Base-by-base conservation (phyloP, 1,140 invertebrate genomes). In the Pseudobourletiella spinata region DNA sequence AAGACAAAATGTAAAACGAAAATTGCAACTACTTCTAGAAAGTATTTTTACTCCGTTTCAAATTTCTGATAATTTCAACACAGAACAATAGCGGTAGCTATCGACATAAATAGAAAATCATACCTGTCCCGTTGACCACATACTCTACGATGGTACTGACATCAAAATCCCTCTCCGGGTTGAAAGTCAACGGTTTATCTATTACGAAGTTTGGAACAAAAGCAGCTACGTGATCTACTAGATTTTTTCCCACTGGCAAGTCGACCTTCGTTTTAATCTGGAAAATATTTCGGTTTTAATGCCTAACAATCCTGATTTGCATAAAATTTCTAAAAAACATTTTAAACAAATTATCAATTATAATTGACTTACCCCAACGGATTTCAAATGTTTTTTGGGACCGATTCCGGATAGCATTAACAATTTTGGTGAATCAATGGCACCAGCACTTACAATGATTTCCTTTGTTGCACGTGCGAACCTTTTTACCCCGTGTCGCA, bases 361-460 rank as follows among this genome's bases (percentile, higher is more conserved):
- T 28, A 8, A 3, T 32, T 16, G 11, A 26, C 35, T 52, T 58
- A 62, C 64, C 18, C 57, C 48, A 2, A 62, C 24, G 20, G 26
- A 39, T 57, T 65, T 20, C 11, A 69, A 28, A 32, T 69, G 63
- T 8, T 61, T 26, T 26, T 62, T 60, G 22, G 64, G 64, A 3
- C 68, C 68, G 22, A 69, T 66, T 50, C 68, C 68, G 42, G 62
- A 65, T 1, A 63, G 46, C 64, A 69, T 66, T 8, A 69, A 25
- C 2, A 92, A 66, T 67, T 89, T 86, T 0, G 87, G 84, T 0
- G 83, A 84, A 63, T 86, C 86, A 1, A 89, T 83, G 0, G 86
- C 80, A 1, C 87, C 88, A 0, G 82, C 86, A 24, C 83, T 83
- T 2, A 89, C 22, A n/a, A 91, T 86, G 0, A 91, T 83, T 78